Base-by-base conservation (phyloP, 2,797 vertebrate genomes). In the Sus cebifrons region DNA sequence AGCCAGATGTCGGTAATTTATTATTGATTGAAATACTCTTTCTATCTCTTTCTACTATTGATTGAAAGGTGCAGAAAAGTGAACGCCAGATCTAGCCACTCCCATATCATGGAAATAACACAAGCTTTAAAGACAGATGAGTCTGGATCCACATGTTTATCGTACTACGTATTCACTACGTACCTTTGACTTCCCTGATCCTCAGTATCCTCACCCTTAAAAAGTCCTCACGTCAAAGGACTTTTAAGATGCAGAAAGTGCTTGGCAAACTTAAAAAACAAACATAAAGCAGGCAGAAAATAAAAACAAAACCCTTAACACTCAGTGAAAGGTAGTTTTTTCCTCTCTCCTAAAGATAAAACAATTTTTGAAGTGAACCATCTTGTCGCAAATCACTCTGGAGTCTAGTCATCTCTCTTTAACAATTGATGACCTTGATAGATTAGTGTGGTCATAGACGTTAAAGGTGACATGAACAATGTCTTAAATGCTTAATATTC, bases 311-410 rank as follows among this genome's bases (percentile, higher is more conserved):
- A 15, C 15, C 11, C 12, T 60, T 29, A 60, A 27, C 12, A 54
- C 15, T 73, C 49, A 75, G 3, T 17, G 21, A 75, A 73, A 73
- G 36, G 23, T 64, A n/a, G 18, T 77, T 89, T 3, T 86, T 89
- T 88, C 60, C 89, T 82, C 29, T 73, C 18, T 12, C n/a, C n/a
- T 79, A 32, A 78, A 91, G 85, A 6, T 23, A 65, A 86, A 77
- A 86, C 56, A 11, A 14, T 83, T 73, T 94, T 93, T 44, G 36
- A 56, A 40, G 56, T 62, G 67, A 92, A 73, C 2, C 17, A n/a
- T 85, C 90, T 95, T 94, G 62, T 52, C 67, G 54, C n/a, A 95
- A 74, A 75, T 68, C 56, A 40, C 91, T 71, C 60, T 74, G n/a
- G 88, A 70, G 32, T 36, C 65, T 65, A 65, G 49, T 44, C 52